These are phyloP conservation scores for Notothenia rossii DNA, from an alignment of 2,113 vertebrate genomes.

Conservation along the genomic window DNA sequence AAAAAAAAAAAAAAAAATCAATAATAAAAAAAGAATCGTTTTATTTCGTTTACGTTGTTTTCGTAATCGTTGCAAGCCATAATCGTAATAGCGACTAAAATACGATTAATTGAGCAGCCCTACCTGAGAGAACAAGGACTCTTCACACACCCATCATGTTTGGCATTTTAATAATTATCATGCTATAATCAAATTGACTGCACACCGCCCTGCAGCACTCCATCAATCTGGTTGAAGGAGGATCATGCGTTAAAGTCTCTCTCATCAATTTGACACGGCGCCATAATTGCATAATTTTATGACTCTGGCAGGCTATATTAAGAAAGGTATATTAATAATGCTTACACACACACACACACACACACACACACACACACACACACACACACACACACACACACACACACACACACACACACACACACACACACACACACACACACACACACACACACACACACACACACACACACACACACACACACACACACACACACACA, in stretches of 20 bases:
- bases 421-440: constrained; percentile 19
- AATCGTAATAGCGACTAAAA: too few relatives aligned
- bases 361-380: constrained; percentile 17
- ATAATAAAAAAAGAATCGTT: too few relatives aligned
- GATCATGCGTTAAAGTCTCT: constrained; percentile 6
- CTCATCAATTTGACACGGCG: constrained; percentile 52
- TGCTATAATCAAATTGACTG: constrained; percentile 27
- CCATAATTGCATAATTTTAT: constrained; percentile 49
- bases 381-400: constrained; percentile 23
- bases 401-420: constrained; percentile 8
- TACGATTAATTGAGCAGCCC: too few relatives aligned
- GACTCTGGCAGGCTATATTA: constrained; percentile 52
- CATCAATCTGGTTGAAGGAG: not conserved
- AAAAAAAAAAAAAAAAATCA: too few relatives aligned
- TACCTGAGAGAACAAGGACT: not conserved
- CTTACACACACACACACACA: constrained; percentile 11
- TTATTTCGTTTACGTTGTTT: too few relatives aligned
- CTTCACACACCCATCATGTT: constrained; percentile 11
- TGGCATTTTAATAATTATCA: constrained; percentile 39
- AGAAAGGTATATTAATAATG: constrained; percentile 58
- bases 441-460: constrained; percentile 20
- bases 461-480: not conserved
- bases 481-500: not conserved
- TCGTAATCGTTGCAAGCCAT: too few relatives aligned
- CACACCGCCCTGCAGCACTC: constrained; percentile 1